These are phyloP conservation scores for Eurois occulta DNA, from an alignment of 2,888 invertebrate species.

Conservation along the genomic window DNA sequence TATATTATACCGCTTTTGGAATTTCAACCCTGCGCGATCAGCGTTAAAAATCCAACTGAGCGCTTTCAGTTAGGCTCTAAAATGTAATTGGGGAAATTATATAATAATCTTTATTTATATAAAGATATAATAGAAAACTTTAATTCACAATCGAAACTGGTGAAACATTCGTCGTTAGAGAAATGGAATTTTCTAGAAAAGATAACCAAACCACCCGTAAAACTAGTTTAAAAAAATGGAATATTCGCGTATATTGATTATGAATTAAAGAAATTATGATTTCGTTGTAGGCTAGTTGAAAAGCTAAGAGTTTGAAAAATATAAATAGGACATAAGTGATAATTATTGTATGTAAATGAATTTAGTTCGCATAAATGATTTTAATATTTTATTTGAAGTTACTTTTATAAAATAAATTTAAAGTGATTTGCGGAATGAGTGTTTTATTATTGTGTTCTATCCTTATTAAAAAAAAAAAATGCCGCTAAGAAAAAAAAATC, in stretches of 20 bases:
- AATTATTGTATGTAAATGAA: slow-evolving; percentile 66
- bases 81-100: not conserved
- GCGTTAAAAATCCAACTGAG: not conserved
- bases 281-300: slow-evolving; percentile 64
- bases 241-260: slow-evolving; percentile 54
- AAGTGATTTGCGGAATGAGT: slow-evolving; percentile 79
- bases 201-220: slow-evolving; percentile 18
- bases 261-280: slow-evolving; percentile 50
- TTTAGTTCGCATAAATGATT: slow-evolving; percentile 77
- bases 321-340: slow-evolving; percentile 61
- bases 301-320: slow-evolving; percentile 64
- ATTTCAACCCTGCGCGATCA: not conserved
- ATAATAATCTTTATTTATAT: too few relatives aligned
- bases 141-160: too few relatives aligned
- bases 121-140: too few relatives aligned
- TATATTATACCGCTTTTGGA: not conserved
- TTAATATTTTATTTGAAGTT: slow-evolving; percentile 80
- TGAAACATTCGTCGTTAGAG: too few relatives aligned
- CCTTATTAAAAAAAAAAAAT: too few relatives aligned
- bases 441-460: slow-evolving; percentile 69
- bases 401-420: slow-evolving; percentile 86
- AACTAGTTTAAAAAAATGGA: slow-evolving; percentile 12
- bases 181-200: not conserved
- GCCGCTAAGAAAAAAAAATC: not conserved
- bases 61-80: not conserved